Base-by-base conservation (phyloP, 2,888 invertebrate species). In the Volucella inflata region DNA sequence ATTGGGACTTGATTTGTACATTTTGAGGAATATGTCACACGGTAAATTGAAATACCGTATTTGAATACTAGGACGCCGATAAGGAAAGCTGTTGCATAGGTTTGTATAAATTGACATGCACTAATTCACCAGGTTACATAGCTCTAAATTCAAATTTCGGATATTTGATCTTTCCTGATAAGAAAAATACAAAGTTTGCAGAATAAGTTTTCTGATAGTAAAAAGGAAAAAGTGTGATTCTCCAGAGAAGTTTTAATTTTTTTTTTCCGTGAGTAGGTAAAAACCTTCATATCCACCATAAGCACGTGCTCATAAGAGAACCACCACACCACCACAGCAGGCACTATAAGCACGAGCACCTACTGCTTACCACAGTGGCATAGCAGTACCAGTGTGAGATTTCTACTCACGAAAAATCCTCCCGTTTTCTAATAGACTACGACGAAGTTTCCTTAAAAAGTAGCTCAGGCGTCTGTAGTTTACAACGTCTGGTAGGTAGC, bases 31-130 rank as follows among this genome's bases (percentile, higher is more conserved):
- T 48, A 48, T 16, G 14, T 14, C 48, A 48, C 14, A 12, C 14
- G 48, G 16, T 14, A 48, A 48, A 6, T 12, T 51, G 12, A 51
- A 51, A 21, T 11, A 30, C 21, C 51, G 12, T 51, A 10, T 12
- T 21, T 21, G 2, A 30, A 30, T 53, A 53, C 30, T 2, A 21
- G 30, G 53, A 53, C 12, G 17, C 30, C 11, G 21, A 21, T 9
- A 53, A n/a, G n/a, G 53, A 53, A 53, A 4, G 12, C 21, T 53
- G 53, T 17, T 53, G 53, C 30, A 53, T 53, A n/a, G 53, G 21
- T n/a, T 30, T 30, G n/a, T n/a, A 53, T 30, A 53, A 53, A n/a
- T 53, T 21, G 12, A 53, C 30, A 30, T 53, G 53, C 10, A 53
- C 30, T 30, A 30, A 53, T 53, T 53, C 30, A 53, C 30, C 30